Base-by-base conservation (phyloP, 2,113 vertebrate species). In the Ctenomys sociabilis region DNA sequence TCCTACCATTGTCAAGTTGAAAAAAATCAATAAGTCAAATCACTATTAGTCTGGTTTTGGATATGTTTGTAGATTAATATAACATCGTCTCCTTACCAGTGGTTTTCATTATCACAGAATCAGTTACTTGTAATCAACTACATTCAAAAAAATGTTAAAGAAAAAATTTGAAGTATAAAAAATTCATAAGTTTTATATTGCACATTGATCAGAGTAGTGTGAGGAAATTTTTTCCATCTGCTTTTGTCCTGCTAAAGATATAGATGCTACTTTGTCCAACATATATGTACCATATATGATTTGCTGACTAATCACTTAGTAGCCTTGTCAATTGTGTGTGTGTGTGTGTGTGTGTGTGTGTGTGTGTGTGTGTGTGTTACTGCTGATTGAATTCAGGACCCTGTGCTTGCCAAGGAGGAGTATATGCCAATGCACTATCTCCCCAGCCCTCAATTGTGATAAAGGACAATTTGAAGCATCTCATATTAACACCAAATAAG, bases 1-100 rank as follows among this genome's bases (percentile, higher is more conserved):
- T 80, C 17, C 32, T 68, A 49, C 8, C 17, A 45, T 19, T 9
- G 49, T 84, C 37, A 22, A 35, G 12, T 75, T 94, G 26, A n/a
- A 83, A n/a, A 83, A 94, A 73, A 26, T 40, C 0, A 70, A 52
- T 88, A 61, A 68, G 7, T 81, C 13, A 77, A 92, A 45, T 30
- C 2, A 59, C 26, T 30, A 0, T 45, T 14, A 59, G 6, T 59
- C 28, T 30, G 10, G 14, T 0, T 21, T 1, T 9, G 8, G 28
- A 19, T 45, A 35, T 21, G 13, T 87, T 16, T 57, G 66, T 30
- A 52, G 37, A 37, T 57, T 7, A n/a, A 54, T n/a, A 43, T 17
- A 54, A 0, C 17, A 90, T 1, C 14, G 0, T 35, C 6, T 35
- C 63, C 10, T 43, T 24, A 32, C 22, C 6, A 7, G 19, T 28